phyloP scores from a whole-genome alignment of 2,797 vertebrate genomes.

The Spinus pinus region DNA sequence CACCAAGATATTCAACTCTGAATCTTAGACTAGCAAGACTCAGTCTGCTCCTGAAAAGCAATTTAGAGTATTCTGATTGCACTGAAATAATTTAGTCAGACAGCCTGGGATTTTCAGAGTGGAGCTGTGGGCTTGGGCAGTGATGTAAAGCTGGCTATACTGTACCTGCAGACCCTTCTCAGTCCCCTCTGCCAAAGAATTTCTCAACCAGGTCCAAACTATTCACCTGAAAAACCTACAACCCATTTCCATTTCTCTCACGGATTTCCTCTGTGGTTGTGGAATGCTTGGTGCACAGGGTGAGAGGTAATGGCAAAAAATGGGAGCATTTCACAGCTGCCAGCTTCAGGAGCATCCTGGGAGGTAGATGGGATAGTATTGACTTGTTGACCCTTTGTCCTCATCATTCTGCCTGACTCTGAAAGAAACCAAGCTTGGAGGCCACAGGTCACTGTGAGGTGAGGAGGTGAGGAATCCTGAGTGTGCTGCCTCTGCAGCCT shows the following conservation, averaged over 20 bases:
- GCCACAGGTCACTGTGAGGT: neutral
- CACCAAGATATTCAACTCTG: neutral
- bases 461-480: neutral
- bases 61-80: slow-evolving; percentile 25
- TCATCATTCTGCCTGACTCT: neutral
- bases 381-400: neutral
- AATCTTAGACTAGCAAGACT: neutral
- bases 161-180: neutral
- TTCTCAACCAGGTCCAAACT: neutral
- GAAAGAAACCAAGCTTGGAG: neutral
- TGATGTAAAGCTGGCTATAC: neutral
- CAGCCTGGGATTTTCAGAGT: slow-evolving; percentile 1
- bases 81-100: slow-evolving; percentile 1
- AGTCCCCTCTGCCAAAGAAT: neutral
- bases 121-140: neutral
- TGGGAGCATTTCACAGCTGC: neutral
- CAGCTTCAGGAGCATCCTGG: neutral
- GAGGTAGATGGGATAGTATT: neutral
- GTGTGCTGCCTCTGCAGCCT: neutral
- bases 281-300: neutral
- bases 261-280: neutral
- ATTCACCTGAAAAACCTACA: neutral
- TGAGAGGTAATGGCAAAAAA: neutral
- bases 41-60: neutral
- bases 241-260: neutral